These are phyloP conservation scores for Eristalis tenax DNA, from an alignment of 2,888 invertebrate species.

Conservation along the genomic window DNA sequence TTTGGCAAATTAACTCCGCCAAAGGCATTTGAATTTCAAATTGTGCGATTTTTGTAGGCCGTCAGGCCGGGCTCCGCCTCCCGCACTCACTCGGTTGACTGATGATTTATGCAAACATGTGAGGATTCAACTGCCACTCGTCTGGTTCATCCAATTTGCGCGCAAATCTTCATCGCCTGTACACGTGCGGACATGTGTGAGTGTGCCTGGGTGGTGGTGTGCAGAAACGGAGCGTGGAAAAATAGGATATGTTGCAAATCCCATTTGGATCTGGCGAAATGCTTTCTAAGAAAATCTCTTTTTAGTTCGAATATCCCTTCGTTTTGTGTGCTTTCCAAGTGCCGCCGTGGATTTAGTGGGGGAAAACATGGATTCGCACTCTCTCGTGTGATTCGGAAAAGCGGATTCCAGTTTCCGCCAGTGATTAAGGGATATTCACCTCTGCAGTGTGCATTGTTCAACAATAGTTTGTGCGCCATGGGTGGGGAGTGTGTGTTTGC, in stretches of 20 bases:
- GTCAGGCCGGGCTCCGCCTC: neutral
- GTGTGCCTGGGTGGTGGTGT: neutral
- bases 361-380: slow-evolving; percentile 80
- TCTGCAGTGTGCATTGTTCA: neutral
- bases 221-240: neutral
- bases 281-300: slow-evolving; percentile 57
- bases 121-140: slow-evolving; percentile 61
- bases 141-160: slow-evolving; percentile 67
- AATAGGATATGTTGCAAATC: slow-evolving; percentile 66
- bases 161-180: slow-evolving; percentile 32
- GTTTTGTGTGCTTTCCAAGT: slow-evolving; percentile 23
- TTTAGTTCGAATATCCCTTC: slow-evolving; percentile 31
- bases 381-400: slow-evolving; percentile 76
- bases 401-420: slow-evolving; percentile 75
- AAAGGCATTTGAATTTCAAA: slow-evolving; percentile 66
- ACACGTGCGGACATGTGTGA: too few relatives aligned
- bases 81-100: slow-evolving; percentile 18
- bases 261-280: slow-evolving; percentile 68
- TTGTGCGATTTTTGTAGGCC: slow-evolving; percentile 55
- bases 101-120: slow-evolving; percentile 66
- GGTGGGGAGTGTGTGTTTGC: neutral
- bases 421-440: slow-evolving; percentile 40
- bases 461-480: neutral
- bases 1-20: slow-evolving; percentile 61
- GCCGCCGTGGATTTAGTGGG: slow-evolving; percentile 38